These are phyloP conservation scores for Eulemur macaco DNA, from an alignment of 2,113 vertebrate species.

Conservation along the genomic window DNA sequence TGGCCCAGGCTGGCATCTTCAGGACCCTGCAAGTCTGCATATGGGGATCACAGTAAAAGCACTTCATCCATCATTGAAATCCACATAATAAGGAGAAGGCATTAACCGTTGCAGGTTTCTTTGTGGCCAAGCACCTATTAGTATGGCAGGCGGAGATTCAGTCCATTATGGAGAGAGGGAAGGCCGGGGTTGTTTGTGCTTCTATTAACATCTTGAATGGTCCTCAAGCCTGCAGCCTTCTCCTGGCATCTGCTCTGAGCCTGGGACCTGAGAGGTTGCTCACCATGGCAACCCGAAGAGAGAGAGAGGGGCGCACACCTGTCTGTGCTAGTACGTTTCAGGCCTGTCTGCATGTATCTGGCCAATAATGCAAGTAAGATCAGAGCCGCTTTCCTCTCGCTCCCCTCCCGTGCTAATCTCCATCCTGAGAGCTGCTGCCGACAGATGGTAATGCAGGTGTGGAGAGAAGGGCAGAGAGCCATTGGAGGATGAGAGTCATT, in stretches of 20 bases:
- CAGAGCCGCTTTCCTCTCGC: neutral
- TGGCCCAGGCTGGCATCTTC: neutral
- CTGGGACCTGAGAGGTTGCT: neutral
- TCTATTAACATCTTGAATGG: slow-evolving; percentile 35
- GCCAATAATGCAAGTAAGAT: neutral
- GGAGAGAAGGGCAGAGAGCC: neutral
- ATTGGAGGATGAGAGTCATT: neutral
- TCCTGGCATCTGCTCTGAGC: neutral
- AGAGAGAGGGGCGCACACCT: neutral
- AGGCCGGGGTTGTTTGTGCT: neutral
- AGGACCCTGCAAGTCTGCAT: neutral
- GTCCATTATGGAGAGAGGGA: slow-evolving; percentile 35
- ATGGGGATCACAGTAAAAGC: neutral
- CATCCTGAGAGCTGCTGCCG: neutral
- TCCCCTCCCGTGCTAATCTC: neutral
- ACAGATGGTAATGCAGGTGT: neutral
- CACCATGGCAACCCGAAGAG: slow-evolving; percentile 61
- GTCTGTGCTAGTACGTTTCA: neutral
- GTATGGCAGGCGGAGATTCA: neutral
- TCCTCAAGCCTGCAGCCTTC: slow-evolving; percentile 15
- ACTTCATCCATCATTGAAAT: neutral
- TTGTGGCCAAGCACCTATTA: slow-evolving; percentile 39
- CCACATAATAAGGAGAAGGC: neutral
- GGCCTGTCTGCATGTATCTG: neutral
- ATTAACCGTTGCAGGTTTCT: neutral